A percentile compares a stretch with the other conserved stretches of the same genome.
These are phyloP conservation scores for Ammospiza maritima DNA, from an alignment of 2,797 vertebrate genomes.

Conservation along the genomic window DNA sequence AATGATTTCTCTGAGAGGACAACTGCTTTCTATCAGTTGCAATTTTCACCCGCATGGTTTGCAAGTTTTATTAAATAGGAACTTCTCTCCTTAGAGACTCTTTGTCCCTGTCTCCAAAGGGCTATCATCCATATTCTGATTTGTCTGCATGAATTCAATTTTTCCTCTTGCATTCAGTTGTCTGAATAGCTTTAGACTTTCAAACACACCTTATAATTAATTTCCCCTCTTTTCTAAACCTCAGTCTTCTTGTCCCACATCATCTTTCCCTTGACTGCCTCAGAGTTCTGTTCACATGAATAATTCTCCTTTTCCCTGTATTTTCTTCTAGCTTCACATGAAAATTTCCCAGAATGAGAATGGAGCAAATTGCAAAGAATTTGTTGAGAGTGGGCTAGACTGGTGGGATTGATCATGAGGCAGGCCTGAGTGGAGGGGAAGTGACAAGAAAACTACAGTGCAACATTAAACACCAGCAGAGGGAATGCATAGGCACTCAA, in stretches of 20 bases:
- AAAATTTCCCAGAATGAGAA: background rate
- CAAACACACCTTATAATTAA: background rate
- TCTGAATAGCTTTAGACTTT: background rate
- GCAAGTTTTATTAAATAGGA: background rate
- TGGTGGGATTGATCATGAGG: background rate
- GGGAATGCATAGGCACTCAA: rapidly evolving
- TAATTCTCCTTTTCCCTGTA: background rate
- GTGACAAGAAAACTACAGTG: background rate
- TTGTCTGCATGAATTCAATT: background rate
- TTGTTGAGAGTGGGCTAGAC: background rate
- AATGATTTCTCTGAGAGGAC: background rate
- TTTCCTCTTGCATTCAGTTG: background rate
- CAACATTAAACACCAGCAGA: background rate
- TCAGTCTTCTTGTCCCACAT: background rate
- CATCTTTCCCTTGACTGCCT: background rate
- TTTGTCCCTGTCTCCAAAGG: background rate
- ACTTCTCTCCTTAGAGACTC: background rate
- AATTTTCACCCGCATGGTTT: background rate
- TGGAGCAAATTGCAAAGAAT: background rate
- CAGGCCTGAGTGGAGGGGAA: background rate
- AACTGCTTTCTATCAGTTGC: background rate
- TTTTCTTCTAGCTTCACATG: background rate
- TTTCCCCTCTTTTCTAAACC: background rate
- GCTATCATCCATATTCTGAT: background rate
- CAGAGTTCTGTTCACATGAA: background rate